Evolutionary conservation across 2,888 invertebrate genomes (phyloP).

Genomic region (Steinernema carpocapsae): DNA sequence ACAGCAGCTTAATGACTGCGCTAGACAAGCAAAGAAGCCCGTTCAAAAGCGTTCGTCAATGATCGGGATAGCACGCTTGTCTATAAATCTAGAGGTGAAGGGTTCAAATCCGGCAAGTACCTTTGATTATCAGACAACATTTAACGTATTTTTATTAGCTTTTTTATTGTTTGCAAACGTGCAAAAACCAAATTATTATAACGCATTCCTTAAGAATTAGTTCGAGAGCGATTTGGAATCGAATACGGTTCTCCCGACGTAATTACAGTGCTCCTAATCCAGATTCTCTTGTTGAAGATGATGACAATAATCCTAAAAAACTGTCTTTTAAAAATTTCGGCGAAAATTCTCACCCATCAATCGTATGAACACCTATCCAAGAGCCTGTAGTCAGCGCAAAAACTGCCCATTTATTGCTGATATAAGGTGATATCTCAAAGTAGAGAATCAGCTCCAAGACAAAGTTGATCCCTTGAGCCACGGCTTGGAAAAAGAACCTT

Average conservation of each 20-base stretch:
- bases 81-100: too few relatives aligned
- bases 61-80: too few relatives aligned
- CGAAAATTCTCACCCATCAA: not conserved
- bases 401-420: not conserved
- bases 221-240: too few relatives aligned
- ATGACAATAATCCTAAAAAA: conserved; percentile 8
- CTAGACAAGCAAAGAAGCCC: too few relatives aligned
- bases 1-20: too few relatives aligned
- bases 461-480: conserved; percentile 11
- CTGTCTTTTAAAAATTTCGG: not conserved
- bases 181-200: too few relatives aligned
- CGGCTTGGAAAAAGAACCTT: conserved; percentile 19
- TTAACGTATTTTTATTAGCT: too few relatives aligned
- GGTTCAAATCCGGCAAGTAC: too few relatives aligned
- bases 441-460: conserved; percentile 6
- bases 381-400: conserved; percentile 10
- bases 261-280: not conserved
- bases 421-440: not conserved
- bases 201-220: too few relatives aligned
- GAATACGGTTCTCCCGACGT: not conserved
- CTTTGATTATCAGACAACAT: too few relatives aligned
- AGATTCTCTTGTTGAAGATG: not conserved
- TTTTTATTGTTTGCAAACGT: too few relatives aligned
- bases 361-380: conserved; percentile 3
- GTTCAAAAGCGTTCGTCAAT: too few relatives aligned